phyloP scores from a whole-genome alignment of 2,888 invertebrate species.

The Papilio protenor region DNA sequence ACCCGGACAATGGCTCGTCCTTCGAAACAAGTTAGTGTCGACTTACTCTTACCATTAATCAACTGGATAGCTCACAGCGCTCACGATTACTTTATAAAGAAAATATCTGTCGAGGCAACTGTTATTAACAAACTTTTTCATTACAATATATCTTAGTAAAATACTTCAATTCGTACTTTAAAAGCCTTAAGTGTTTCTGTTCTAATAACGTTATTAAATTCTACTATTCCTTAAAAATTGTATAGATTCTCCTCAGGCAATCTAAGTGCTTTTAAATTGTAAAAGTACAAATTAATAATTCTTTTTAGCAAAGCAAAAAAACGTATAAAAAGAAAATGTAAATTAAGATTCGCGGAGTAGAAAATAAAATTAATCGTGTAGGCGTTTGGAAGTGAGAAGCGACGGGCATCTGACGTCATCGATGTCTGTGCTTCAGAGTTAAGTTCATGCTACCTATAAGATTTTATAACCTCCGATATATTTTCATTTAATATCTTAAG shows the following conservation, averaged over 20 bases:
- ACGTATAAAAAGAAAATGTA: constrained; percentile 27
- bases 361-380: constrained; percentile 39
- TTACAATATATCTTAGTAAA: background rate
- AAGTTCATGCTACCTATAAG: constrained; percentile 44
- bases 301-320: constrained; percentile 16
- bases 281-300: constrained; percentile 4
- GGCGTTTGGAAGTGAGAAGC: constrained; percentile 13
- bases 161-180: background rate
- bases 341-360: constrained; percentile 31
- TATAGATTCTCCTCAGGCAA: background rate
- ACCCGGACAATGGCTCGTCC: constrained; percentile 61
- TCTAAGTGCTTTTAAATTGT: background rate
- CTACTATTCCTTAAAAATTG: background rate
- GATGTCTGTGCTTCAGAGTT: constrained; percentile 65
- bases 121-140: background rate
- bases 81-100: constrained; percentile 14
- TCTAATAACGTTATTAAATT: too few relatives aligned
- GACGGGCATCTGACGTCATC: constrained; percentile 52
- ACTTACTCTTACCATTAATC: constrained; percentile 69
- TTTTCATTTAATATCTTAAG: too few relatives aligned
- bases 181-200: background rate
- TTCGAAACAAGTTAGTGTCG: constrained; percentile 69
- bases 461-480: too few relatives aligned
- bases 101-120: constrained; percentile 13
- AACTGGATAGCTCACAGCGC: constrained; percentile 56